These are phyloP conservation scores for Anthoscopus minutus DNA, from an alignment of 2,113 vertebrate genomes.

Conservation along the genomic window DNA sequence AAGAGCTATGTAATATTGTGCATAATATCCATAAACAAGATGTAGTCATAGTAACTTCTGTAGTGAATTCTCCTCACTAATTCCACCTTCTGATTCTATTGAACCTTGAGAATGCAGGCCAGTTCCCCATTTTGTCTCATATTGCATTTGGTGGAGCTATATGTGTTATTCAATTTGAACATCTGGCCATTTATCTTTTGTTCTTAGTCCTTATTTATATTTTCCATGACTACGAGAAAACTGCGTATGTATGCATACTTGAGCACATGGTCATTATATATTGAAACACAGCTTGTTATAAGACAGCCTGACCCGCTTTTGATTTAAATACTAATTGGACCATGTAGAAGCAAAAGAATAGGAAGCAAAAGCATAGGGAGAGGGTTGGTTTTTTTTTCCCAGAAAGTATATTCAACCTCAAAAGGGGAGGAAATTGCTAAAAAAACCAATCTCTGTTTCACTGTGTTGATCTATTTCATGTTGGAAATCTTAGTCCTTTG, in stretches of 20 bases:
- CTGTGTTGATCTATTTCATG: background rate
- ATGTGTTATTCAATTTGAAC: background rate
- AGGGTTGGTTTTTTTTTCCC: background rate
- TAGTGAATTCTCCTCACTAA: background rate
- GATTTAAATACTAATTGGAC: background rate
- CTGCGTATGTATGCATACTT: background rate
- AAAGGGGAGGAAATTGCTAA: background rate
- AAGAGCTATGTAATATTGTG: background rate
- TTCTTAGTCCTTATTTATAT: background rate
- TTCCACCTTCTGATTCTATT: background rate
- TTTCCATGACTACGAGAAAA: background rate
- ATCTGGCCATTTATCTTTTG: background rate
- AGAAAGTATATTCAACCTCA: background rate
- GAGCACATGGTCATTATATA: background rate
- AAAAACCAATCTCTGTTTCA: background rate
- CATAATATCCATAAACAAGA: background rate
- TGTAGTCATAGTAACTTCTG: background rate
- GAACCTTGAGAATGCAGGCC: background rate
- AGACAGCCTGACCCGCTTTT: background rate
- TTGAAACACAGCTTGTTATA: background rate
- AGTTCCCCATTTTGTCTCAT: background rate
- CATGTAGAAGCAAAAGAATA: background rate
- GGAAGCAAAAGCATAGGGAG: background rate
- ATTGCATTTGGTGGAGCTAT: rapidly evolving
- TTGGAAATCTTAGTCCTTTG: background rate